Evolutionary conservation across 2,888 invertebrate genomes (phyloP).

Genomic region (Pammene fasciana): DNA sequence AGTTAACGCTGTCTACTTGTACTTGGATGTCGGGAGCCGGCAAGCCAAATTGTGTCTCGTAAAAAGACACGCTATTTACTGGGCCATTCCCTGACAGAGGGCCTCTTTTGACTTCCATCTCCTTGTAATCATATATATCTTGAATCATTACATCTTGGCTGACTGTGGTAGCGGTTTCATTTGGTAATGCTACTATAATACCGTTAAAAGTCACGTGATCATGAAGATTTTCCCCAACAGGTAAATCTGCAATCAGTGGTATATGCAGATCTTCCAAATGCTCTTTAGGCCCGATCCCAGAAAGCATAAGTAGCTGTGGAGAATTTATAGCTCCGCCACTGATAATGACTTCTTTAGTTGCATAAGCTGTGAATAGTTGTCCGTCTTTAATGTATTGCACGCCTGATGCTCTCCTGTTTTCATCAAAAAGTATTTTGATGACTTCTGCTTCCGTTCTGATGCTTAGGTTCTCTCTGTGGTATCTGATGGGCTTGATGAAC

Average conservation of each 20-base stretch:
- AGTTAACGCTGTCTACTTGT: slow-evolving; percentile 76
- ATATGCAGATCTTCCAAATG: slow-evolving; percentile 59
- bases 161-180: slow-evolving; percentile 74
- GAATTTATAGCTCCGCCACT: slow-evolving; percentile 64
- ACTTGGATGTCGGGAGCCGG: slow-evolving; percentile 85
- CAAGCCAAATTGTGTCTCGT: slow-evolving; percentile 74
- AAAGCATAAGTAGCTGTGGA: slow-evolving; percentile 68
- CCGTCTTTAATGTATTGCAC: slow-evolving; percentile 57
- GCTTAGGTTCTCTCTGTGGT: slow-evolving; percentile 75
- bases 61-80: slow-evolving; percentile 81
- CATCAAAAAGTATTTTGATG: slow-evolving; percentile 81
- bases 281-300: slow-evolving; percentile 66
- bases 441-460: slow-evolving; percentile 80
- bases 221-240: slow-evolving; percentile 70
- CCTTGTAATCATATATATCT: slow-evolving; percentile 67
- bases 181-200: slow-evolving; percentile 78
- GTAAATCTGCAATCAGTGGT: slow-evolving; percentile 58
- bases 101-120: slow-evolving; percentile 63
- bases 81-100: slow-evolving; percentile 82
- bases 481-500: slow-evolving; percentile 85
- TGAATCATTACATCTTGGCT: slow-evolving; percentile 62
- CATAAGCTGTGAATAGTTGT: slow-evolving; percentile 53
- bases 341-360: slow-evolving; percentile 67
- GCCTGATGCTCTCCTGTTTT: slow-evolving; percentile 62
- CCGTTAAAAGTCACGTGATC: slow-evolving; percentile 73